Percentiles rank a stretch among this genome's conserved stretches.
Evolutionary conservation across 2,113 vertebrate genomes (phyloP).

Genomic region (Onychostoma macrolepis): DNA sequence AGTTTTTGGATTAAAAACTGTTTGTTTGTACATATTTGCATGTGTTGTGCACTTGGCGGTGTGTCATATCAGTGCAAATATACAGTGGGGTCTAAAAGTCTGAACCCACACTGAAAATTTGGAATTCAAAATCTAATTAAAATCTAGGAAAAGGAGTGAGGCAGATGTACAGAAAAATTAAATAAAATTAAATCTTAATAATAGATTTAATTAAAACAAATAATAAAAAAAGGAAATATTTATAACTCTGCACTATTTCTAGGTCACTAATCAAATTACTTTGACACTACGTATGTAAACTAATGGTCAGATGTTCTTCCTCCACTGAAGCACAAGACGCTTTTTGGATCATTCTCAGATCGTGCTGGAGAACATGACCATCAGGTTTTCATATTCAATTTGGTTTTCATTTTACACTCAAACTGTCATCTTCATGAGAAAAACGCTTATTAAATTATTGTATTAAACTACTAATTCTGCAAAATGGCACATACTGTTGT

Average conservation of each 20-base stretch:
- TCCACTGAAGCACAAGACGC: not conserved
- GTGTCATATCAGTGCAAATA: not conserved
- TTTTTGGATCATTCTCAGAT: not conserved
- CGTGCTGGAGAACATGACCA: not conserved
- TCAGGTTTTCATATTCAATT: not conserved
- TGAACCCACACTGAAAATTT: not conserved
- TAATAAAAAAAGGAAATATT: not conserved
- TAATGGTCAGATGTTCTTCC: not conserved
- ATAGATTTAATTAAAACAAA: not conserved
- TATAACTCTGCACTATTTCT: not conserved
- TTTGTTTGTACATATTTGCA: not conserved
- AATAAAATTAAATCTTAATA: not conserved
- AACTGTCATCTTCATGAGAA: no score
- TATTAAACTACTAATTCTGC: not conserved
- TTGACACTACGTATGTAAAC: not conserved
- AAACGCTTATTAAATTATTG: no score
- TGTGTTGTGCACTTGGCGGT: not conserved
- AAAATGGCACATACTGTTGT: not conserved
- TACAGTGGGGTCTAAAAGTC: not conserved
- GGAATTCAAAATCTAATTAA: not conserved
- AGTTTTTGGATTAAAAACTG: not conserved
- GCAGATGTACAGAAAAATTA: not conserved
- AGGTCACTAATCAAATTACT: not conserved
- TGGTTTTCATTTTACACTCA: not conserved
- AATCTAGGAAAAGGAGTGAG: no score